Evolutionary conservation across 2,113 vertebrate species (phyloP).

Genomic region (Toxotes jaculatrix): DNA sequence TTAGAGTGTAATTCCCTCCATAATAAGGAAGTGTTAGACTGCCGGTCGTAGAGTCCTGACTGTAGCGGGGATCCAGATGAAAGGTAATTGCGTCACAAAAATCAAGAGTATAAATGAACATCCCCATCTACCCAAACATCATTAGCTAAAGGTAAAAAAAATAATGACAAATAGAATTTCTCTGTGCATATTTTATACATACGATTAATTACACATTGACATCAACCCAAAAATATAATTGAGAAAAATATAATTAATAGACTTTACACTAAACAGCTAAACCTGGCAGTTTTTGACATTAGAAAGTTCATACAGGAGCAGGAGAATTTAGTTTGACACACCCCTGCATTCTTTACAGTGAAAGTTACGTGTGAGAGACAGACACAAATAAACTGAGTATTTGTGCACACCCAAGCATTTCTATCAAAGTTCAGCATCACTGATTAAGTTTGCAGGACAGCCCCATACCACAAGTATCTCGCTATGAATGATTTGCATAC

Average conservation of each 20-base stretch:
- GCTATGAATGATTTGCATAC: neutral
- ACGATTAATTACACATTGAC: too few species aligned
- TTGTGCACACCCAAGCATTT: constrained; percentile 8
- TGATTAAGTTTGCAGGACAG: constrained; percentile 1
- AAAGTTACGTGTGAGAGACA: neutral
- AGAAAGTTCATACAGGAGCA: neutral
- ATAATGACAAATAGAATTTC: too few species aligned
- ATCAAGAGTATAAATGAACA: neutral
- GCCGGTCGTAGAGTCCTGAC: neutral
- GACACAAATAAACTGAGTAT: neutral
- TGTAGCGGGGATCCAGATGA: neutral
- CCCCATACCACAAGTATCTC: neutral
- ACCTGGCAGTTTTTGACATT: neutral
- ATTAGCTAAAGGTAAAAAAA: too few species aligned
- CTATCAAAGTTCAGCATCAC: neutral
- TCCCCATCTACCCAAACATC: neutral
- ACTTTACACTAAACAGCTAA: too few species aligned
- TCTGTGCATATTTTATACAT: too few species aligned
- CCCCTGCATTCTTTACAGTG: neutral
- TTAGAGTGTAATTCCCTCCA: neutral
- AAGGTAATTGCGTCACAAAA: neutral
- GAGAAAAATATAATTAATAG: too few species aligned
- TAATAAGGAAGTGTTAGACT: neutral
- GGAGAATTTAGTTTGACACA: constrained; percentile 20
- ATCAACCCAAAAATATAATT: too few species aligned